Evolutionary conservation across 2,113 vertebrate genomes (phyloP).

Genomic region (Trichechus manatus): DNA sequence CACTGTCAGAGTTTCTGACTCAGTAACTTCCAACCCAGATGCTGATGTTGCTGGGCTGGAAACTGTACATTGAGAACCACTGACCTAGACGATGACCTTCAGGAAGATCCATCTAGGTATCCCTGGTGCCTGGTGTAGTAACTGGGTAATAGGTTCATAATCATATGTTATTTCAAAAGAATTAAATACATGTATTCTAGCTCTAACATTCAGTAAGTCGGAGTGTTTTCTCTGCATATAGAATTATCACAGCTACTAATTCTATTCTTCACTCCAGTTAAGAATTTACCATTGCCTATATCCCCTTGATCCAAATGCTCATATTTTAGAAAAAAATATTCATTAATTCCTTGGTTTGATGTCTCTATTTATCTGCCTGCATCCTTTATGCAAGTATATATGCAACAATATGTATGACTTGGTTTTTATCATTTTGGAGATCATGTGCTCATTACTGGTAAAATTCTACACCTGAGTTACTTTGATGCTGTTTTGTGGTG

Average conservation of each 20-base stretch:
- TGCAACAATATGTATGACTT: background rate
- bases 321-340: slow-evolving; percentile 6
- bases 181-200: background rate
- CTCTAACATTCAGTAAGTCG: background rate
- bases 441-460: background rate
- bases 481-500: background rate
- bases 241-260: slow-evolving; percentile 1
- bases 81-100: background rate
- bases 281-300: background rate
- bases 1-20: background rate
- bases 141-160: background rate
- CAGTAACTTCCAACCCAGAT: background rate
- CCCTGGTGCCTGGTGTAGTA: background rate
- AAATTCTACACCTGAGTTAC: background rate
- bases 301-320: background rate
- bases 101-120: background rate
- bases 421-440: slow-evolving; percentile 24
- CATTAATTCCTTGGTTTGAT: slow-evolving; percentile 36
- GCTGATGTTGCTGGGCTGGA: background rate
- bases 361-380: background rate
- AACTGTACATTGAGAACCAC: background rate
- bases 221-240: background rate
- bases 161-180: background rate
- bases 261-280: background rate
- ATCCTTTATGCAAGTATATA: background rate